A percentile compares a stretch with the other conserved stretches of the same genome.
Evolutionary conservation across 2,888 invertebrate genomes (phyloP).

Genomic region (Trichacis sp.): DNA sequence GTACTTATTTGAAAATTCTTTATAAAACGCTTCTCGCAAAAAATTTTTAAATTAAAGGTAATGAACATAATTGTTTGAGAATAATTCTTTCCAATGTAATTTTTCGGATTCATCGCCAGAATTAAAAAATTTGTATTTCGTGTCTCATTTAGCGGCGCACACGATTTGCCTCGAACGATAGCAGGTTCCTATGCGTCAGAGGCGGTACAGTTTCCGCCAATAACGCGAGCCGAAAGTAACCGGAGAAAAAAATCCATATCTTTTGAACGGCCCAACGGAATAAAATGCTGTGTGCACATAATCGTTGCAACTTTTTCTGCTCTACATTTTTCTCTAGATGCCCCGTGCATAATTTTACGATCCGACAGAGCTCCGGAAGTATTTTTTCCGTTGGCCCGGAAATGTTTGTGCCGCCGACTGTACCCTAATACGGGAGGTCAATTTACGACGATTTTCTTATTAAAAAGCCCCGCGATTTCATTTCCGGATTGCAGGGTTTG

Average conservation of each 20-base stretch:
- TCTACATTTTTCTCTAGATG: conserved; percentile 57
- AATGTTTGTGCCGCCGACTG: conserved; percentile 45
- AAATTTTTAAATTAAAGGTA: too few relatives aligned
- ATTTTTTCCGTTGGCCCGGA: neutral
- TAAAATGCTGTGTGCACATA: conserved; percentile 48
- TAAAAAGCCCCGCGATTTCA: conserved; percentile 45
- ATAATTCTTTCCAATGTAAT: too few relatives aligned
- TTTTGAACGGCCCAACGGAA: conserved; percentile 28
- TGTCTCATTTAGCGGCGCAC: too few relatives aligned
- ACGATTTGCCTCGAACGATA: too few relatives aligned
- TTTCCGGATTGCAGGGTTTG: conserved; percentile 20
- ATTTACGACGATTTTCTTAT: conserved; percentile 43
- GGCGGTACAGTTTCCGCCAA: conserved; percentile 51
- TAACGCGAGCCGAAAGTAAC: conserved; percentile 29
- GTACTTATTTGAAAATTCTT: too few relatives aligned
- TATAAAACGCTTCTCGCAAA: too few relatives aligned
- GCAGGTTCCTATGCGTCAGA: too few relatives aligned
- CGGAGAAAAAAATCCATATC: conserved; percentile 47
- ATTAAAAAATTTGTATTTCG: too few relatives aligned
- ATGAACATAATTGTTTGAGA: too few relatives aligned
- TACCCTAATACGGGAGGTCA: conserved; percentile 48
- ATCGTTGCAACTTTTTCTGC: conserved; percentile 54
- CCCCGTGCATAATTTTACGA: conserved; percentile 57
- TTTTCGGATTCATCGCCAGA: too few relatives aligned
- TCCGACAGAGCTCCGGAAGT: conserved; percentile 43